Evolutionary conservation across 2,113 vertebrate genomes (phyloP).

Genomic region (Taurulus bubalis): DNA sequence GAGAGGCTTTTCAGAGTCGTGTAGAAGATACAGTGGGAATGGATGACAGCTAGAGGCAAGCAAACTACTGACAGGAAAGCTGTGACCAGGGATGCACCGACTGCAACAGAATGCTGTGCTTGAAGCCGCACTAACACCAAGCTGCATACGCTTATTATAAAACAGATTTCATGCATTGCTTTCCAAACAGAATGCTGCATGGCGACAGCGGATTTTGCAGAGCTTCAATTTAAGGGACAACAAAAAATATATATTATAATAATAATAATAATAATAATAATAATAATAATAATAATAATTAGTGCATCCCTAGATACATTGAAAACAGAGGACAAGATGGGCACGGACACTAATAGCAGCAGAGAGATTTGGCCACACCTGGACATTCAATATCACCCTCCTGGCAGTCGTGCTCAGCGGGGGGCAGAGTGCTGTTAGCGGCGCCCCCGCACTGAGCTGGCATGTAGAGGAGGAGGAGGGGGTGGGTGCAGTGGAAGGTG

Average conservation of each 20-base stretch:
- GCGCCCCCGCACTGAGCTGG: conserved; percentile 77
- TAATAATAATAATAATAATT: neutral
- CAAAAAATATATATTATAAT: neutral
- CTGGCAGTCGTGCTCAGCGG: conserved; percentile 72
- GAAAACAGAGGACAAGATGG: conserved; percentile 32
- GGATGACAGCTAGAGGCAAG: neutral
- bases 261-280: neutral
- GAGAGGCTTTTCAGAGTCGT: neutral
- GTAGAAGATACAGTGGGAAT: neutral
- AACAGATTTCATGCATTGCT: neutral
- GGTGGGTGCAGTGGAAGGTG: conserved; percentile 41
- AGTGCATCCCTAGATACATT: conserved; percentile 45
- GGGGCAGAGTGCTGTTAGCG: conserved; percentile 62
- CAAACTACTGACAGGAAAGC: neutral
- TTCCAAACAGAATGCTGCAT: neutral
- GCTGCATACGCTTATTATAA: neutral
- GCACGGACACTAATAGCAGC: conserved; percentile 45
- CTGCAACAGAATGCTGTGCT: neutral
- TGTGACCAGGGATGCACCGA: conserved; percentile 31
- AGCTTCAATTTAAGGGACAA: neutral
- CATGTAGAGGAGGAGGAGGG: conserved; percentile 49
- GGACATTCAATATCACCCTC: conserved; percentile 81
- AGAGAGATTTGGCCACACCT: conserved; percentile 75
- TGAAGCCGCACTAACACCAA: neutral
- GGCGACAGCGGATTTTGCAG: neutral